Base-by-base conservation (phyloP, 2,113 vertebrate species). In the Talpa occidentalis region DNA sequence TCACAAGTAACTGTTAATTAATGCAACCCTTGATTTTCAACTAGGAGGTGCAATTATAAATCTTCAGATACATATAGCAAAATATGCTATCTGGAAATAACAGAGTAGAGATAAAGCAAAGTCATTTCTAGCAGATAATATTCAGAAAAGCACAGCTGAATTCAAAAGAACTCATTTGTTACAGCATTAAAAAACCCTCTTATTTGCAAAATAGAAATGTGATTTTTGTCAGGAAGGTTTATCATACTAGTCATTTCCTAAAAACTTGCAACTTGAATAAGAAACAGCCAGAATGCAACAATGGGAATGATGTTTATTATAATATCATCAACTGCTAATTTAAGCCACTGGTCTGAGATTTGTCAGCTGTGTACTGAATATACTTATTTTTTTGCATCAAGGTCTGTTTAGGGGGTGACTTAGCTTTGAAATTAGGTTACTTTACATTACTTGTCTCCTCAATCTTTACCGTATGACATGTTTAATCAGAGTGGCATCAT, bases 201-300 rank as follows among this genome's bases (percentile, higher is more conserved):
- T 88, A 14, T 5, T 30, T 66, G 7, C 47, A 88, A 81, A 64
- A 82, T 0, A 88, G 42, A 93, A 91, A 70, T 87, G 76, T 76
- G 64, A 56, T 90, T 86, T 84, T 96, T 93, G 60, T 91, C 52
- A 82, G 28, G 32, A 95, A 35, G 4, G 77, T 91, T 97, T 95
- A 88, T 96, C 37, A 90, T 40, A 78, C 87, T 47, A 54, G 16
- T 64, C 4, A 84, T 90, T 94, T 92, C n/a, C 44, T 54, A 83
- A 40, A 97, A 93, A 90, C 52, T 89, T 3, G 59, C 73, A 74
- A 73, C 56, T 67, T 92, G 88, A 94, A 77, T 84, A 64, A 88
- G 72, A 77, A 95, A 62, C 30, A 83, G 49, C 40, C 60, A 83
- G 35, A 88, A 91, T 0, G 95, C 37, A 95, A 74, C 40, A 24